Evolutionary conservation across 1,140 invertebrate species (phyloP).

Genomic region (Trichoplusia ni): DNA sequence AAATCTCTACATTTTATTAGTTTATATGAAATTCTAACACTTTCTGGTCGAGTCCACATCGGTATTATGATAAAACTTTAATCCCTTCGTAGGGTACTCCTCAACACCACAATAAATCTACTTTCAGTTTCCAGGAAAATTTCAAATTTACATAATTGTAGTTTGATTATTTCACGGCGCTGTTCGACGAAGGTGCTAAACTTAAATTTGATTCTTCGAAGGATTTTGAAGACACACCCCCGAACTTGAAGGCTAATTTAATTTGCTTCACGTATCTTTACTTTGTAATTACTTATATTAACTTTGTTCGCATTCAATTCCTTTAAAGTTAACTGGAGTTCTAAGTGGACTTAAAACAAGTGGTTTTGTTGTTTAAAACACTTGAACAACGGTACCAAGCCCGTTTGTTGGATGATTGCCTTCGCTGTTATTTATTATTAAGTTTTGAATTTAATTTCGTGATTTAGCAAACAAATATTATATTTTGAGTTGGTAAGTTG

Average conservation of each 20-base stretch:
- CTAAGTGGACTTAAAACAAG: slow-evolving; percentile 18
- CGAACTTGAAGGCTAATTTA: not conserved
- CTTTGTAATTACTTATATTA: not conserved
- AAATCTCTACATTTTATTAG: slow-evolving; percentile 27
- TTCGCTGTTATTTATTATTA: slow-evolving; percentile 9
- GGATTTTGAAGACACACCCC: not conserved
- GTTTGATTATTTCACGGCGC: not conserved
- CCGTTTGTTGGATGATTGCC: slow-evolving; percentile 1
- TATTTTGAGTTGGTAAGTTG: not conserved
- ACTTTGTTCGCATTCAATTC: not conserved
- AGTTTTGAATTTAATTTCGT: not conserved
- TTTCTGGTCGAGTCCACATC: slow-evolving; percentile 5
- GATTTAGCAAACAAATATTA: not conserved
- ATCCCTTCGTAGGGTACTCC: slow-evolving; percentile 22
- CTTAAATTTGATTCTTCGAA: slow-evolving; percentile 15
- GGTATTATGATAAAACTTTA: slow-evolving; percentile 37
- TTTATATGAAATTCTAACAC: slow-evolving; percentile 4
- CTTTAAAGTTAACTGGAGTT: slow-evolving; percentile 9
- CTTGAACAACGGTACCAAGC: slow-evolving; percentile 14
- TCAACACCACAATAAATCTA: slow-evolving; percentile 6
- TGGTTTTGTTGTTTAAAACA: slow-evolving; percentile 9
- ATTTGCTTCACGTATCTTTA: not conserved
- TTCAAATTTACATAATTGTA: slow-evolving; percentile 9
- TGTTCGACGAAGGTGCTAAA: not conserved
- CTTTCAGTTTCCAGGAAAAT: not conserved